Evolutionary conservation across 2,888 invertebrate species (phyloP).

Genomic region (Pollenia labialis): DNA sequence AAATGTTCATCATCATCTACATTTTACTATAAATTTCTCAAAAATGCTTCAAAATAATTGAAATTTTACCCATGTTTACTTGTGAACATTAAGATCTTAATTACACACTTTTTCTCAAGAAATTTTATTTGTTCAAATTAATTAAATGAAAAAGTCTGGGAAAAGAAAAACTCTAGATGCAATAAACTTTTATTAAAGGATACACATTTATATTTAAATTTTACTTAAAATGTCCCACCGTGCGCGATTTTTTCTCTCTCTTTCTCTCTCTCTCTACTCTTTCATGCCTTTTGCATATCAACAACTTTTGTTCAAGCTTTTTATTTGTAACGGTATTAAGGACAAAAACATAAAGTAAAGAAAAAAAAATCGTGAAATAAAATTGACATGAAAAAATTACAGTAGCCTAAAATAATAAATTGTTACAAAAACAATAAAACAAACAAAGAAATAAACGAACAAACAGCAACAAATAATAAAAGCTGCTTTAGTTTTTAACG

Average conservation of each 20-base stretch:
- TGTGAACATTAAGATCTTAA: no score
- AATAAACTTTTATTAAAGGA: no score
- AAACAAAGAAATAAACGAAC: constrained; percentile 1
- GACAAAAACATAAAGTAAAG: constrained; percentile 7
- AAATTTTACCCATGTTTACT: no score
- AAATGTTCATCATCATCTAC: no score
- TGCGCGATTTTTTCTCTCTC: not conserved
- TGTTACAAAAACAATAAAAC: constrained; percentile 42
- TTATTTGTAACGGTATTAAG: constrained; percentile 64
- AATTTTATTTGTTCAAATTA: no score
- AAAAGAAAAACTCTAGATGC: no score
- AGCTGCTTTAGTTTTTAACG: constrained; percentile 55
- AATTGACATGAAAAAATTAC: constrained; percentile 68
- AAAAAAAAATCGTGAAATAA: constrained; percentile 47
- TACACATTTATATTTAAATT: no score
- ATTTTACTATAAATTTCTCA: no score
- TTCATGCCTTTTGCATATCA: constrained; percentile 2
- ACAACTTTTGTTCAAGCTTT: constrained; percentile 1
- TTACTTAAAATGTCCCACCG: not conserved
- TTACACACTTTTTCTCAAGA: no score
- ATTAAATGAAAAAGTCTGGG: no score
- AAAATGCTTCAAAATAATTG: no score
- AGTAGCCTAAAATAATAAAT: constrained; percentile 62
- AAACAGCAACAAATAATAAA: constrained; percentile 48
- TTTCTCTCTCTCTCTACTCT: not conserved